A percentile compares a stretch with the other conserved stretches of the same genome.
Evolutionary conservation across 2,888 invertebrate species (phyloP).

Genomic region (Byasa hedistus): DNA sequence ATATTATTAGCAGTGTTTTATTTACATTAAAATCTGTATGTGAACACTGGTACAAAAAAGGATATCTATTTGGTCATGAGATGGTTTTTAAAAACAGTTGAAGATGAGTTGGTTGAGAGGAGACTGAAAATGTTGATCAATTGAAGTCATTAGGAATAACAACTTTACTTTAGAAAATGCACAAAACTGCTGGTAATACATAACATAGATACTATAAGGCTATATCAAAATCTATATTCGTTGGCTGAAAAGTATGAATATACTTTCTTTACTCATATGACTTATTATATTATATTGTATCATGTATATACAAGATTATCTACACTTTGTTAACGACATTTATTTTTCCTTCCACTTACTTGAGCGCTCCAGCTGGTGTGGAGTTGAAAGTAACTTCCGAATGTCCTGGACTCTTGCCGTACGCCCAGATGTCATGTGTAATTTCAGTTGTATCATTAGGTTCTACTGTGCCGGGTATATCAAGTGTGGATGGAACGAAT

Average conservation of each 20-base stretch:
- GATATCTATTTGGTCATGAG: neutral
- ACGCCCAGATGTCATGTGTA: conserved; percentile 74
- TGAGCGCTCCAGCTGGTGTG: conserved; percentile 70
- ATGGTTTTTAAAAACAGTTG: no score
- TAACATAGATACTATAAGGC: no score
- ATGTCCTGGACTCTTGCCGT: conserved; percentile 84
- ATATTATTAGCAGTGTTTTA: neutral
- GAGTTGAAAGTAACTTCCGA: conserved; percentile 82
- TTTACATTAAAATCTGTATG: no score
- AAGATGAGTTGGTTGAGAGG: no score
- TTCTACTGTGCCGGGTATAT: conserved; percentile 56
- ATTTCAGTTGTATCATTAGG: conserved; percentile 57
- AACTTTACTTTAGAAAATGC: neutral
- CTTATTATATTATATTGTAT: no score
- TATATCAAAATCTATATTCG: no score
- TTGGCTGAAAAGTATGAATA: no score
- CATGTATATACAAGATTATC: no score
- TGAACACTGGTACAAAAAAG: no score
- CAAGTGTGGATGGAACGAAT: conserved; percentile 72
- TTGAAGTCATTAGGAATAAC: neutral
- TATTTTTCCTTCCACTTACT: conserved; percentile 57
- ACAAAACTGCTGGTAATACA: neutral
- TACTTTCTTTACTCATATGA: no score
- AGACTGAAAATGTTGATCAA: no score
- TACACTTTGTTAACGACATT: no score